A percentile compares a stretch with the other conserved stretches of the same genome.
phyloP scores from a whole-genome alignment of 2,113 vertebrate genomes.

The Varanus komodoensis region DNA sequence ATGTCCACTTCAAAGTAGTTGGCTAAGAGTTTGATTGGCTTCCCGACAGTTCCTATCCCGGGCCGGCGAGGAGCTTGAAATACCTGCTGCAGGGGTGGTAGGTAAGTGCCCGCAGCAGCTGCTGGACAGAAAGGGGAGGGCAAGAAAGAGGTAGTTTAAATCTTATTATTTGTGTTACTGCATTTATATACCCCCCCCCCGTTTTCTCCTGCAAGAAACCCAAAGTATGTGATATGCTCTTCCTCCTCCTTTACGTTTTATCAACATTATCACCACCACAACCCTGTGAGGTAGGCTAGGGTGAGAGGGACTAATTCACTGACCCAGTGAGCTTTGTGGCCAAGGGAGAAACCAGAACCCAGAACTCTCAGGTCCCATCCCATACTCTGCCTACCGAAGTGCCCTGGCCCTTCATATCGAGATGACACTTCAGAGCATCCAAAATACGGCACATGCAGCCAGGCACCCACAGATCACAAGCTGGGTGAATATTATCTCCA shows the following conservation, averaged over 20 bases:
- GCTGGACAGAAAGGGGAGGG: constrained; percentile 15
- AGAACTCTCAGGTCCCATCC: too few relatives aligned
- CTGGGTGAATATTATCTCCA: too few relatives aligned
- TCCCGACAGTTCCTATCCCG: constrained; percentile 98
- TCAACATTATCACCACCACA: neutral
- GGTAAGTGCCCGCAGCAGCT: constrained; percentile 94
- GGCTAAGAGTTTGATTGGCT: constrained; percentile 98
- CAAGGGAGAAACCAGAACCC: too few relatives aligned
- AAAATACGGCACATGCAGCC: neutral
- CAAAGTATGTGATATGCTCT: too few relatives aligned
- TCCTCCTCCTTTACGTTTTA: too few relatives aligned
- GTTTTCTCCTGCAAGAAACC: too few relatives aligned
- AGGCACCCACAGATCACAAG: too few relatives aligned
- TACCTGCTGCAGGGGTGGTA: constrained; percentile 97
- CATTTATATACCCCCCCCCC: too few relatives aligned
- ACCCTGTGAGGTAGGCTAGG: neutral
- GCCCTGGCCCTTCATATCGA: neutral
- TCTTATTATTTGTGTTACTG: neutral
- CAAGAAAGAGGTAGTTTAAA: neutral
- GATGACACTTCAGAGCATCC: neutral
- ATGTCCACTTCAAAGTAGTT: constrained; percentile 99
- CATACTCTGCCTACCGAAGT: too few relatives aligned
- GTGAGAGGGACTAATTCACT: too few relatives aligned
- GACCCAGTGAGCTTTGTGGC: too few relatives aligned
- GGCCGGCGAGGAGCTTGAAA: constrained; percentile 97